Conservation (phyloP, 2,888 invertebrate genomes). For the Lordiphosa andalusiaca region DNA sequence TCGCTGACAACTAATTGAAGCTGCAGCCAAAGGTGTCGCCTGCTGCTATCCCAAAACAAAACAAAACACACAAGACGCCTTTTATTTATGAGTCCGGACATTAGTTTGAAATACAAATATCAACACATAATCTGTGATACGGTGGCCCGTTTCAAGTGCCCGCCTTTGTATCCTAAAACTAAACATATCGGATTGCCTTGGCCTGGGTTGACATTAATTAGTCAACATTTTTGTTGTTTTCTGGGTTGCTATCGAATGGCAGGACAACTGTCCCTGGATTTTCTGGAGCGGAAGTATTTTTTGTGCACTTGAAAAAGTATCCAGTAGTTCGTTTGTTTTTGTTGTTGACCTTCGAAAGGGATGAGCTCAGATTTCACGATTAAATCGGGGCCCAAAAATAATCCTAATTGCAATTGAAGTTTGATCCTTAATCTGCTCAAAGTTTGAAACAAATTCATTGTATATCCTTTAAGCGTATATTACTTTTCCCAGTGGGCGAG, state of each 20-base stretch:
- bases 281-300: slow-evolving; percentile 53
- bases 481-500: no score
- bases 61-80: slow-evolving; percentile 28
- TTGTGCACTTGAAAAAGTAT: slow-evolving; percentile 25
- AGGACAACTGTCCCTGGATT: slow-evolving; percentile 7
- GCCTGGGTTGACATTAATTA: slow-evolving; percentile 64
- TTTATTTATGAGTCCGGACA: slow-evolving; percentile 58
- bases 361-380: slow-evolving; percentile 2
- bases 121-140: slow-evolving; percentile 55
- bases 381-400: no score
- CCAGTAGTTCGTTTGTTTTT: slow-evolving; percentile 14
- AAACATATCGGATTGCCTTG: slow-evolving; percentile 46
- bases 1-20: slow-evolving; percentile 15
- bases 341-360: slow-evolving; percentile 6
- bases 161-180: slow-evolving; percentile 21
- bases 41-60: slow-evolving; percentile 19
- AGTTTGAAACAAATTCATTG: no score
- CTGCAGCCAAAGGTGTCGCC: slow-evolving; percentile 37
- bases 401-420: no score
- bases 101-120: slow-evolving; percentile 69
- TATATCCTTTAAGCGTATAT: no score
- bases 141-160: slow-evolving; percentile 41
- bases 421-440: no score
- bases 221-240: slow-evolving; percentile 38
- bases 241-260: slow-evolving; percentile 52